These are phyloP conservation scores for Rhopilema esculentum DNA, from an alignment of 30 jellyfish, hydroid and myxozoan species.

Conservation along the genomic window DNA sequence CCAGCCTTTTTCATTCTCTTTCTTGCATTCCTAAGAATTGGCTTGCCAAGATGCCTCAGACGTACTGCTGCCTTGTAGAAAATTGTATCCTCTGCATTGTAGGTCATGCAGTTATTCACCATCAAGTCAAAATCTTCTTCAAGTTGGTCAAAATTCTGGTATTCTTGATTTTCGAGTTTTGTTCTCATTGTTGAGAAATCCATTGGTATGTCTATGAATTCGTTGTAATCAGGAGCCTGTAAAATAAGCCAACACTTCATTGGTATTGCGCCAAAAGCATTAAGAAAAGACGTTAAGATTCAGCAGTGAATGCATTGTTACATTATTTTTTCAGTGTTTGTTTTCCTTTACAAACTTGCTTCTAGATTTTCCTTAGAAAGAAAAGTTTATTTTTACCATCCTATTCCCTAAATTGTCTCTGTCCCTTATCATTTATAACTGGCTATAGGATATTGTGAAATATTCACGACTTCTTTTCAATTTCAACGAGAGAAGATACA, in stretches of 20 bases:
- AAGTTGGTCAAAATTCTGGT: constrained; percentile 75
- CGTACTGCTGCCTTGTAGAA: constrained; percentile 92
- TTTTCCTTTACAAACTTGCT: no score
- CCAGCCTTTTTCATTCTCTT: constrained; percentile 91
- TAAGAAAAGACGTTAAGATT: no score
- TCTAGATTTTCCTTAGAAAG: no score
- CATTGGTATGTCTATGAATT: constrained; percentile 91
- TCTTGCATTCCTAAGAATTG: constrained; percentile 80
- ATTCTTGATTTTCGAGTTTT: constrained; percentile 81
- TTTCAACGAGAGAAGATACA: no score
- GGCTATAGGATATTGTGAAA: no score
- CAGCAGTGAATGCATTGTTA: no score
- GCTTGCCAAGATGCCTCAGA: constrained; percentile 81
- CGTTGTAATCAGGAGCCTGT: constrained; percentile 98
- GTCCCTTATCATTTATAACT: no score
- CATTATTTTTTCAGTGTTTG: no score
- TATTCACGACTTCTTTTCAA: no score
- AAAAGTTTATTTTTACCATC: no score
- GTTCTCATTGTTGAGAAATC: constrained; percentile 93
- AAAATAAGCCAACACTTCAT: neutral
- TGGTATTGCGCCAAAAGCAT: no score
- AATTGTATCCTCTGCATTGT: constrained; percentile 93
- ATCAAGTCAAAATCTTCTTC: constrained; percentile 88
- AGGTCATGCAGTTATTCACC: constrained; percentile 89
- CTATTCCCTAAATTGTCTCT: no score